Evolutionary conservation across 2,113 vertebrate species (phyloP).

Genomic region (Stomatorhinus ivindoensis): DNA sequence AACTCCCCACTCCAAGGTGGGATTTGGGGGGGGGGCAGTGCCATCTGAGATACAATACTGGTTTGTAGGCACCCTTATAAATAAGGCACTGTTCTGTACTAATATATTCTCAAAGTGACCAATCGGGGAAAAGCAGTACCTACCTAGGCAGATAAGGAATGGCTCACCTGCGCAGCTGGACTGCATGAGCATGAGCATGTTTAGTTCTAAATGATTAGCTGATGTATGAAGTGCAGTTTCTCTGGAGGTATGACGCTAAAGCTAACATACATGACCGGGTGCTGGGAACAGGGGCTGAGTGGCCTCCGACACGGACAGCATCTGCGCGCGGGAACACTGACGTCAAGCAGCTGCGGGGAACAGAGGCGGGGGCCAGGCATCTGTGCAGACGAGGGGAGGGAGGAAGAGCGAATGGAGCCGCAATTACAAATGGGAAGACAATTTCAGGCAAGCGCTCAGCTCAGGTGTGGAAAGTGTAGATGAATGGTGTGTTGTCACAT

Average conservation of each 20-base stretch:
- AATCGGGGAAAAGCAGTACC: neutral
- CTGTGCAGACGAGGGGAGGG: neutral
- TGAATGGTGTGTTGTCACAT: constrained; percentile 56
- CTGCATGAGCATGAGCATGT: neutral
- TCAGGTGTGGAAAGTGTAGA: constrained; percentile 33
- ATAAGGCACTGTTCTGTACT: too few relatives aligned
- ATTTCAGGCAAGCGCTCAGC: constrained; percentile 48
- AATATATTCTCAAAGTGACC: neutral
- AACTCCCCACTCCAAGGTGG: neutral
- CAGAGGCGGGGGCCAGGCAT: neutral
- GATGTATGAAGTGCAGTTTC: neutral
- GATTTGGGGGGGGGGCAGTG: neutral
- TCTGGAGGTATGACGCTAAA: neutral
- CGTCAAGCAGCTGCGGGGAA: neutral
- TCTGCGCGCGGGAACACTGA: neutral
- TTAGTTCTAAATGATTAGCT: neutral
- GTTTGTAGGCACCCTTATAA: too few relatives aligned
- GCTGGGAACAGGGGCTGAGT: neutral
- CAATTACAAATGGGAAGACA: constrained; percentile 50
- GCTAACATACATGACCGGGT: neutral
- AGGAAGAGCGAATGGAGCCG: neutral
- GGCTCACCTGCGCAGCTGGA: neutral
- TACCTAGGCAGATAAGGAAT: neutral
- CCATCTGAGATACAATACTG: neutral
- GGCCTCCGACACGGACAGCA: neutral